Percentiles rank a stretch among this genome's conserved stretches.
phyloP scores from a whole-genome alignment of 2,113 vertebrate species.

The Dromaius novaehollandiae region DNA sequence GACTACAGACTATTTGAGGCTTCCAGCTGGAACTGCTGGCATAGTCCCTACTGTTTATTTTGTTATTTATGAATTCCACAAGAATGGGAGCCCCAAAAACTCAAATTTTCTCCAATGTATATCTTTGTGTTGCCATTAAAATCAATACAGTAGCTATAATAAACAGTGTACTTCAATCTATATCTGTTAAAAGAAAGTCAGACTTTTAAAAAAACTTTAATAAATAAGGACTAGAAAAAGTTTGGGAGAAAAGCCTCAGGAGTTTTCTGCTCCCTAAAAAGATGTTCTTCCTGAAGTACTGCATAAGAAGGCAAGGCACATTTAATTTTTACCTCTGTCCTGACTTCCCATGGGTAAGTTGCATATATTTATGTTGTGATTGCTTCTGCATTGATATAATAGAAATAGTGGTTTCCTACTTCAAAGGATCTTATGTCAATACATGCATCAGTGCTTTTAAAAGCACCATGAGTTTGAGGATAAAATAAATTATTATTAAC shows the following conservation, averaged over 20 bases:
- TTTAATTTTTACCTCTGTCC: neutral
- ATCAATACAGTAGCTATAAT: neutral
- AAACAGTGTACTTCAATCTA: neutral
- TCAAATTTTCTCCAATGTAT: neutral
- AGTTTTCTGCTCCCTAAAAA: neutral
- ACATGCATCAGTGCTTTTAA: neutral
- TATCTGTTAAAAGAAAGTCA: neutral
- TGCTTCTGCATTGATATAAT: neutral
- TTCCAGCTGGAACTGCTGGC: constrained; percentile 4
- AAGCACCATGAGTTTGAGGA: neutral
- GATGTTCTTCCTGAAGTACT: neutral
- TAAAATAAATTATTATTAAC: neutral
- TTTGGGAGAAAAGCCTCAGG: neutral
- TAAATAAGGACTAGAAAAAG: neutral
- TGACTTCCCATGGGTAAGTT: neutral
- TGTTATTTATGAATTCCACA: neutral
- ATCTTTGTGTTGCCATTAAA: neutral
- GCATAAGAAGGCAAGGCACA: neutral
- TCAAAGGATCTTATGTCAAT: neutral
- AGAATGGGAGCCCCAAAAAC: neutral
- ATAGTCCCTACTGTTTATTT: constrained; percentile 13
- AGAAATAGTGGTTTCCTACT: neutral
- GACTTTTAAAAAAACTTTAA: neutral
- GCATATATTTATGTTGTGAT: neutral
- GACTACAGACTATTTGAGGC: constrained; percentile 12